These are phyloP conservation scores for Callionymus lyra DNA, from an alignment of 2,113 vertebrate species.

Conservation along the genomic window DNA sequence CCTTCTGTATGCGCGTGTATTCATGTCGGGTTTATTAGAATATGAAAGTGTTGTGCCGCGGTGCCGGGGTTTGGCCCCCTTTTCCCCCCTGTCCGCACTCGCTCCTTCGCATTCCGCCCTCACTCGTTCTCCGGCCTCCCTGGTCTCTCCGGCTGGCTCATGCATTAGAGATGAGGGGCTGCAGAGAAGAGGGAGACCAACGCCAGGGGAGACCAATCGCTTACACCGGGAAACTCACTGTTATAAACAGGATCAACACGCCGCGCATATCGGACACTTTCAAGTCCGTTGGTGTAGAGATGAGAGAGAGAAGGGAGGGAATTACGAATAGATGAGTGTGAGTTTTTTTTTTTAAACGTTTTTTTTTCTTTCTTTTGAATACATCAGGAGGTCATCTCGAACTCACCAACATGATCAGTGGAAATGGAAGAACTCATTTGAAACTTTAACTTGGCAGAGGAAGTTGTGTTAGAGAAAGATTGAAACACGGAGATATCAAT, in stretches of 20 bases:
- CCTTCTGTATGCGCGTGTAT: constrained; percentile 64
- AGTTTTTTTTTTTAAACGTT: constrained; percentile 28
- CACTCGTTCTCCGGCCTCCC: constrained; percentile 40
- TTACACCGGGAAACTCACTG: constrained; percentile 50
- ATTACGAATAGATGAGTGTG: constrained; percentile 25
- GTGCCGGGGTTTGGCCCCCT: constrained; percentile 60
- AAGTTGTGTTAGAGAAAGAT: no score
- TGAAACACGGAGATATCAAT: no score
- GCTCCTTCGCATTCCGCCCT: constrained; percentile 27
- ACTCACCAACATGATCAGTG: background rate
- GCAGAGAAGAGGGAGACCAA: constrained; percentile 51
- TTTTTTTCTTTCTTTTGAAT: constrained; percentile 1
- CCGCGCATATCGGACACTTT: constrained; percentile 46
- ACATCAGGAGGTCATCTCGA: background rate
- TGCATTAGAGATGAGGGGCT: constrained; percentile 67
- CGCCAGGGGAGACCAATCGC: constrained; percentile 47
- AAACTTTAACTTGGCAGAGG: no score
- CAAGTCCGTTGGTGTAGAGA: constrained; percentile 30
- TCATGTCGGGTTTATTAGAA: constrained; percentile 92
- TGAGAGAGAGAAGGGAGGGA: constrained; percentile 10
- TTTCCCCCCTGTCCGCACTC: constrained; percentile 48
- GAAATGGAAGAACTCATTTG: no score
- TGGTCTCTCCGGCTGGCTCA: constrained; percentile 56
- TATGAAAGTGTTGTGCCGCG: constrained; percentile 98
- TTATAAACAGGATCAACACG: constrained; percentile 56